These are phyloP conservation scores for Drosophila cognata DNA, from an alignment of 2,888 invertebrate genomes.

Conservation along the genomic window DNA sequence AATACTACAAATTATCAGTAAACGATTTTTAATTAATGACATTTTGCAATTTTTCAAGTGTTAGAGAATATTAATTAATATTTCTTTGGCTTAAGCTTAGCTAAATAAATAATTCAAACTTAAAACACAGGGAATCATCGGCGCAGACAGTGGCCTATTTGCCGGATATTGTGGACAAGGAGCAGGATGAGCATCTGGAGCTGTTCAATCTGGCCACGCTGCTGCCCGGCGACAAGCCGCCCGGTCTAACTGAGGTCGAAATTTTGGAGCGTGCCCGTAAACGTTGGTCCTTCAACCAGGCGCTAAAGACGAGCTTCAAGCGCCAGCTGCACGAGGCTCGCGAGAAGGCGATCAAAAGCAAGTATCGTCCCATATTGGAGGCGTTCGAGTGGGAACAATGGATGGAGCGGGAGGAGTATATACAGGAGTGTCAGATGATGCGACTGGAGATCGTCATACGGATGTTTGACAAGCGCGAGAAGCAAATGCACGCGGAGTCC, in stretches of 20 bases:
- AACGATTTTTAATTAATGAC: background rate
- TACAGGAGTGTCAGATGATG: conserved; percentile 89
- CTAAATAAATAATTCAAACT: background rate
- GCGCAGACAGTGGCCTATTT: conserved; percentile 83
- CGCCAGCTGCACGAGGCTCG: conserved; percentile 87
- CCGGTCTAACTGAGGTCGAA: conserved; percentile 85
- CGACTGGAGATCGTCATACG: conserved; percentile 86
- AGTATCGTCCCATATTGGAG: conserved; percentile 88
- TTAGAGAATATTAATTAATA: background rate
- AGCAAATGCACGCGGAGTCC: conserved; percentile 77
- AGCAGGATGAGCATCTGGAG: conserved; percentile 72
- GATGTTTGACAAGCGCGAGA: conserved; percentile 87
- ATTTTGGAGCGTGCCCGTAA: conserved; percentile 89
- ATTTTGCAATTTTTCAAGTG: background rate
- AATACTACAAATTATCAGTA: background rate
- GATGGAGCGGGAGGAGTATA: conserved; percentile 92
- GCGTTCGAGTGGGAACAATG: conserved; percentile 94
- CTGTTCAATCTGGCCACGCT: conserved; percentile 79
- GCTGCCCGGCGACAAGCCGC: conserved; percentile 74
- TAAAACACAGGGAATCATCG: conserved; percentile 81
- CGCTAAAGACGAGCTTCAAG: conserved; percentile 86
- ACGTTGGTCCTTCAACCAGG: conserved; percentile 88
- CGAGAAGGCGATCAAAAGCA: conserved; percentile 57
- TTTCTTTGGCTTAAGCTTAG: background rate
- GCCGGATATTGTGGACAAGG: conserved; percentile 71